These are phyloP conservation scores for Phengaris alcon DNA, from an alignment of 2,888 invertebrate genomes.

Conservation along the genomic window DNA sequence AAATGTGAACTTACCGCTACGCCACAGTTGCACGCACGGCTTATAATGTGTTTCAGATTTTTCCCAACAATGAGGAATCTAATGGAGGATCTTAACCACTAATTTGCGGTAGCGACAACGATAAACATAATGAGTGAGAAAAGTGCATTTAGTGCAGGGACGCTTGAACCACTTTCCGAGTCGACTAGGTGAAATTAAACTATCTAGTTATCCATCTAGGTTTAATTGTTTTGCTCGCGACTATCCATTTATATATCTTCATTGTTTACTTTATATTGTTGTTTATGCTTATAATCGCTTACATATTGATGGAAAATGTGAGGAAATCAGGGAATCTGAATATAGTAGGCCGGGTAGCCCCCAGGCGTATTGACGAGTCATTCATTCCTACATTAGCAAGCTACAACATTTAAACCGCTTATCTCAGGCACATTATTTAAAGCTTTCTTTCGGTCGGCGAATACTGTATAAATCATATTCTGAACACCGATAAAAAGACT, in stretches of 20 bases:
- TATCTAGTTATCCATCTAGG: slow-evolving; percentile 3
- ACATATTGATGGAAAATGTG: no score
- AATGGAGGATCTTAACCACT: slow-evolving; percentile 15
- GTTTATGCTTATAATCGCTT: no score
- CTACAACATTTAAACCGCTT: no score
- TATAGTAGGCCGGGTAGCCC: no score
- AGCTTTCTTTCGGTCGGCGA: no score
- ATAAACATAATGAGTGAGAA: slow-evolving; percentile 14
- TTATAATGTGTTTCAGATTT: slow-evolving; percentile 20
- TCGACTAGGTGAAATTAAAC: slow-evolving; percentile 3
- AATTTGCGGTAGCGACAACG: slow-evolving; percentile 4
- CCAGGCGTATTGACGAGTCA: no score
- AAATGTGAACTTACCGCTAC: slow-evolving; percentile 18
- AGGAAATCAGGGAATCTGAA: no score
- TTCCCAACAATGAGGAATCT: slow-evolving; percentile 21
- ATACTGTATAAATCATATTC: no score
- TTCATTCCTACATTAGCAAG: no score
- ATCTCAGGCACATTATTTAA: no score
- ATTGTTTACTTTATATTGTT: not conserved
- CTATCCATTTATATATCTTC: not conserved
- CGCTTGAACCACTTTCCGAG: not conserved
- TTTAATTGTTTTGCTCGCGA: not conserved
- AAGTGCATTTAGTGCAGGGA: not conserved
- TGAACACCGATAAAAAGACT: no score
- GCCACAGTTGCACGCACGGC: slow-evolving; percentile 8